A percentile compares a stretch with the other conserved stretches of the same genome.
Conservation (phyloP, 2,113 vertebrate species). For the Hucho hucho region DNA sequence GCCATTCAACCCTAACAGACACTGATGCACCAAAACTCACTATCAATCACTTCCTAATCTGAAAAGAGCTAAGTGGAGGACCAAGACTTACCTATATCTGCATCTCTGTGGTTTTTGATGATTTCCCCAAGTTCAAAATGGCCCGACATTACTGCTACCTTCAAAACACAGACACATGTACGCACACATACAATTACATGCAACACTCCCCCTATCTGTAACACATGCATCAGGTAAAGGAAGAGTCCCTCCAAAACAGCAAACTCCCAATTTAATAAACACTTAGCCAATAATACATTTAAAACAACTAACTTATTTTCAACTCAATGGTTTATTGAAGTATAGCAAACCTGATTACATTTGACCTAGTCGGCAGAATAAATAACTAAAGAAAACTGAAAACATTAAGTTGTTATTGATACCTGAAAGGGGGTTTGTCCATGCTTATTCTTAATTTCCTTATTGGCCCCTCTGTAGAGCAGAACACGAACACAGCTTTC, state of each 20-base stretch:
- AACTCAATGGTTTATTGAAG: background rate
- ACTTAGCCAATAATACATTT: no score
- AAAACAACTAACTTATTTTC: no score
- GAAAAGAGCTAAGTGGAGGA: background rate
- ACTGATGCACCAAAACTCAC: no score
- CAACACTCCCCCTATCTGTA: no score
- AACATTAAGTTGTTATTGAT: background rate
- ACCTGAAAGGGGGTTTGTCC: constrained; percentile 93
- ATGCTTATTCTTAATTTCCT: constrained; percentile 87
- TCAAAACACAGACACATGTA: constrained; percentile 27
- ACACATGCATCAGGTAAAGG: no score
- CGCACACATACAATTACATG: background rate
- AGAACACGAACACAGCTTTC: constrained; percentile 88
- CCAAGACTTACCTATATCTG: constrained; percentile 81
- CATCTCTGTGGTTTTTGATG: constrained; percentile 86
- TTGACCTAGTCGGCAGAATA: no score
- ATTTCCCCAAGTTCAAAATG: constrained; percentile 91
- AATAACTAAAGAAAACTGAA: no score
- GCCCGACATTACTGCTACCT: constrained; percentile 89
- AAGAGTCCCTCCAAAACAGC: no score
- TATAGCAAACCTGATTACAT: no score
- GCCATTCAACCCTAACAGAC: no score
- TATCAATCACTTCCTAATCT: background rate
- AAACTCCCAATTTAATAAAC: no score
- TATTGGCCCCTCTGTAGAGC: constrained; percentile 86